Evolutionary conservation across 1,140 invertebrate genomes (phyloP), one percentile per base, ranked within the genome.

Genomic region (Ostrea denselamellosa): DNA sequence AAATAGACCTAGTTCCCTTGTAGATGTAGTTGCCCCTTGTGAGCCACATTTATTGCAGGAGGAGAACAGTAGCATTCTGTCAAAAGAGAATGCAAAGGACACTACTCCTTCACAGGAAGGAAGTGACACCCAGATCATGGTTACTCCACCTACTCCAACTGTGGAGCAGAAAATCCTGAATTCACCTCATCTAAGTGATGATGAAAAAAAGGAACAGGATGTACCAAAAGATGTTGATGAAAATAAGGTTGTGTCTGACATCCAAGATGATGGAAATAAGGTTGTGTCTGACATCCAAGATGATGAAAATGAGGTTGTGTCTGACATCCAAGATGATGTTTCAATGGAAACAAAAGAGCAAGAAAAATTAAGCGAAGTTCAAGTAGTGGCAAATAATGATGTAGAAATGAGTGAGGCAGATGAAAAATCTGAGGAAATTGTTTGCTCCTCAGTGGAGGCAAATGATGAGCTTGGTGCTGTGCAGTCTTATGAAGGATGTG

Each of bases 21-120:
- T 77, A 77, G 68, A 77, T 77, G 68, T 77, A 77, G 68, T 77
- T 77, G 68, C 68, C 68, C 68, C 68, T 77, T 34, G 68, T 77
- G 68, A 77, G 28, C 22, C 68, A 77, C 8, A 25, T 77, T 77
- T 77, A 77, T 77, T 77, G 25, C 68, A 77, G 68, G 68, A 77
- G 28, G 68, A 34, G 28, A 14, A 77, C 28, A 51, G 77, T 58
- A 71, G 83, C 44, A 65, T 65, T 87, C 44, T 54, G 22, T 52
- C 52, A 22, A 54, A 62, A 22, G 86, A 87, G 54, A 12, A 56
- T 51, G 44, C 51, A 28, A n/a, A 17, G 25, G 65, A 53, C 5
- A 87, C n/a, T 19, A 82, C 62, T 65, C 77, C 56, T 52, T 22
- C 81, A 65, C 77, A 87, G 28, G 51, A 56, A 53, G 34, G 14